These are phyloP conservation scores for Ciona savignyi DNA, from an alignment of 23 tunicate species.

Conservation along the genomic window DNA sequence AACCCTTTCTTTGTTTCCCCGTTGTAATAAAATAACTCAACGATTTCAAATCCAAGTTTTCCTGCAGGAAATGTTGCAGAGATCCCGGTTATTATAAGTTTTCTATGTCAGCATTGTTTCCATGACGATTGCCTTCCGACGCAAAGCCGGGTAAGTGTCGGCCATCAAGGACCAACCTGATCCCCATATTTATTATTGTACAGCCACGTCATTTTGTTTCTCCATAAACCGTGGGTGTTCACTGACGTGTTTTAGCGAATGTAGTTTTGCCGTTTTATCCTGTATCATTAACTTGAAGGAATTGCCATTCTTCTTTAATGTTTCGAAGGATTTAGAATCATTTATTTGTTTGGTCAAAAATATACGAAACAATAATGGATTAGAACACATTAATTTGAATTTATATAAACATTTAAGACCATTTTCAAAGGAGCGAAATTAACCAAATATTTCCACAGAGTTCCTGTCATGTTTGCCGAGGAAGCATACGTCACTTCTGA, in stretches of 20 bases:
- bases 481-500: slow-evolving; percentile 40
- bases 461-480: slow-evolving; percentile 60
- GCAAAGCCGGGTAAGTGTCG: slow-evolving; percentile 33
- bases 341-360: no score
- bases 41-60: neutral
- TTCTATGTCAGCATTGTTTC: slow-evolving; percentile 59
- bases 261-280: no score
- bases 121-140: slow-evolving; percentile 65
- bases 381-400: no score
- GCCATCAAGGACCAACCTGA: neutral
- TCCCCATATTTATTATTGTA: neutral
- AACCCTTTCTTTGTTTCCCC: no score
- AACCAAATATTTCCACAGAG: slow-evolving; percentile 12
- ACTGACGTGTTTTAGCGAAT: neutral
- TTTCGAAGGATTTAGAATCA: no score
- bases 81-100: slow-evolving; percentile 38
- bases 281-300: no score
- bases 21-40: no score
- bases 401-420: no score
- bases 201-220: neutral
- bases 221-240: neutral
- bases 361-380: no score
- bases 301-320: no score
- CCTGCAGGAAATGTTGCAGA: slow-evolving; percentile 9
- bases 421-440: no score